These are phyloP conservation scores for Tokudaia muenninki DNA, from an alignment of 2,797 vertebrate genomes.

Conservation along the genomic window DNA sequence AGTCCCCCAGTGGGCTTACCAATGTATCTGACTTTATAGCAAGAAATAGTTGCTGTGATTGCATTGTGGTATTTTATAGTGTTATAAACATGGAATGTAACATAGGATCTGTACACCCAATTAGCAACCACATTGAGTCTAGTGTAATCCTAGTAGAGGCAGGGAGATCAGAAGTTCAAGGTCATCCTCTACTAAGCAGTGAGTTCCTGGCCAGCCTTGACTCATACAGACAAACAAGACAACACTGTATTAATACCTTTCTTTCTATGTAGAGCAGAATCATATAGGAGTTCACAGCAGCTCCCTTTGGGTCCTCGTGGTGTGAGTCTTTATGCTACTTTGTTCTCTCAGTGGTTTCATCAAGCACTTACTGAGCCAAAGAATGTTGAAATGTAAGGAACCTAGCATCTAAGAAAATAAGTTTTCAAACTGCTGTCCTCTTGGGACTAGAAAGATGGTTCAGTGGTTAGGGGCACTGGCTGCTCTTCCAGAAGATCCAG, in stretches of 20 bases:
- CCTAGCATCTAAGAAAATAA: not conserved
- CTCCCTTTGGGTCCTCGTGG: too few relatives aligned
- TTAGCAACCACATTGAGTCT: not conserved
- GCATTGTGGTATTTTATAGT: not conserved
- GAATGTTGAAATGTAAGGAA: not conserved
- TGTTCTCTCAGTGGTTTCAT: not conserved
- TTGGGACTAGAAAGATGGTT: not conserved
- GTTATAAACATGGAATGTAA: not conserved
- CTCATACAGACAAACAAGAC: not conserved
- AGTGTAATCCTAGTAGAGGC: not conserved
- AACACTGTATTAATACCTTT: fast-evolving
- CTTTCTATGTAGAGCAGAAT: not conserved
- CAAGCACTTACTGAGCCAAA: not conserved
- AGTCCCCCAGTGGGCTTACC: not conserved
- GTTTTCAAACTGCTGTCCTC: not conserved
- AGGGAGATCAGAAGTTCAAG: not conserved
- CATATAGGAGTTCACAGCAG: not conserved
- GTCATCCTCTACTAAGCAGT: not conserved
- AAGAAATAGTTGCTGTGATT: not conserved
- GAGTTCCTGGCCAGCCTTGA: not conserved
- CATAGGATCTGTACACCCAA: not conserved
- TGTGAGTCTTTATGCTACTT: not conserved
- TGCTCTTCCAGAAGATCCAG: not conserved
- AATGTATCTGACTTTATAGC: not conserved
- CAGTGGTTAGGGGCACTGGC: not conserved